Evolutionary conservation across 1,140 invertebrate species (phyloP), one percentile per base, ranked within the genome.

Genomic region (Metaphire vulgaris): DNA sequence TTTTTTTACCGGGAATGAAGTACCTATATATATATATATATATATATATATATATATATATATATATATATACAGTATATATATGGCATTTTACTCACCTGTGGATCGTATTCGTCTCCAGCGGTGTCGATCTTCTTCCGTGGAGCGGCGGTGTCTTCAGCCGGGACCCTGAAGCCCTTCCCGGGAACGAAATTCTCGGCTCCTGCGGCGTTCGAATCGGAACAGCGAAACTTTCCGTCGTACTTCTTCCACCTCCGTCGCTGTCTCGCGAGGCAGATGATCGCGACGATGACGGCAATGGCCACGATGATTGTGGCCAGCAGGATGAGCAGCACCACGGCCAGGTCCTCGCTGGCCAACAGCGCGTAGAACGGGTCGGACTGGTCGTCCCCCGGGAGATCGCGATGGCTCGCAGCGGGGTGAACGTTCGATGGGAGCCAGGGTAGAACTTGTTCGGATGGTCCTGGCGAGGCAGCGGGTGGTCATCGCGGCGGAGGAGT

Each of bases 301-400:
- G 34, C 26, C 31, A 73, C 72, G 1, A 73, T 2, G 0, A 73
- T 73, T 16, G 34, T 29, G 33, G 72, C 72, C 12, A 73, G 33
- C 72, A 34, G 33, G 1, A 73, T 73, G 1, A 34, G 26, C 41
- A 73, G 30, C 2, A 41, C 41, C 12, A 34, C 31, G 28, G 72
- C 72, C n/a, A 73, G 34, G n/a, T 73, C 72, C 26, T 73, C 72
- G 41, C 72, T 73, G 30, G 72, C 72, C 72, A 73, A n/a, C 32
- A 73, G 72, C 15, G 32, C n/a, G 28, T 73, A 73, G 34, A 73
- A 6, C 12, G 30, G 31, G 21, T 73, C 26, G 16, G 28, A 34
- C 16, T n/a, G 28, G 69, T 32, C 28, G n/a, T 41, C 21, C 1
- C 16, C 72, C n/a, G 41, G 29, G 14, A 14, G 72, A n/a, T 73